Percentiles rank a stretch among this genome's conserved stretches.
Conservation (phyloP, 2,113 vertebrate genomes). For the Glareola pratincola region DNA sequence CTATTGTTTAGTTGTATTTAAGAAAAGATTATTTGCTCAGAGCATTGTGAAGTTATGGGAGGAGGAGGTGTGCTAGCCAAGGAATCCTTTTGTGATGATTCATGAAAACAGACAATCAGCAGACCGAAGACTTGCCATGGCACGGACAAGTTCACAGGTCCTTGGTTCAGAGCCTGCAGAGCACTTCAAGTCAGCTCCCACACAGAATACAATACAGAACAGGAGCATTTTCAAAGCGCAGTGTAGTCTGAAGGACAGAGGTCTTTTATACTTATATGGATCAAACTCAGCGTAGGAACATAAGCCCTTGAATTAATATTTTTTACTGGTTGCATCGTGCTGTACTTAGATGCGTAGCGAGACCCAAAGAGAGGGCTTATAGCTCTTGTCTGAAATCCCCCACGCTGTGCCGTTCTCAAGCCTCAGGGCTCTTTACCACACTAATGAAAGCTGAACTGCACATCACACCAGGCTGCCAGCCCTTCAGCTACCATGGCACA, state of each 20-base stretch:
- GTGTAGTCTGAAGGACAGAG: not conserved
- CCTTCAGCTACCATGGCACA: not conserved
- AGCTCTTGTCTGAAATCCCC: not conserved
- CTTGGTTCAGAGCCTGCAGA: not conserved
- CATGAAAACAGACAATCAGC: not conserved
- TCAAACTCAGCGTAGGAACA: not conserved
- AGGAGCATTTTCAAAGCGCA: not conserved
- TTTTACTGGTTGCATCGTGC: not conserved
- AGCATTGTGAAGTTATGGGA: not conserved
- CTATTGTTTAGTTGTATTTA: not conserved
- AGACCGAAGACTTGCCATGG: not conserved
- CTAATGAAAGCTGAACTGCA: not conserved
- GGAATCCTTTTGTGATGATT: not conserved
- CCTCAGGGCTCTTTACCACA: not conserved
- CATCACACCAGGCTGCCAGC: not conserved
- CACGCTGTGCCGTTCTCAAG: not conserved
- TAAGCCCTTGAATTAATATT: not conserved
- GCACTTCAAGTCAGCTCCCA: not conserved
- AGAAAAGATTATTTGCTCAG: constrained; percentile 1
- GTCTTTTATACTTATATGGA: not conserved
- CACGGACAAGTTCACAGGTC: not conserved
- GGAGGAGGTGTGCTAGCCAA: not conserved
- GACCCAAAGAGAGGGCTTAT: not conserved
- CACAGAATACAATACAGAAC: not conserved
- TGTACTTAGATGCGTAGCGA: not conserved